phyloP scores from a whole-genome alignment of 2,113 vertebrate species.

The Phycodurus eques region DNA sequence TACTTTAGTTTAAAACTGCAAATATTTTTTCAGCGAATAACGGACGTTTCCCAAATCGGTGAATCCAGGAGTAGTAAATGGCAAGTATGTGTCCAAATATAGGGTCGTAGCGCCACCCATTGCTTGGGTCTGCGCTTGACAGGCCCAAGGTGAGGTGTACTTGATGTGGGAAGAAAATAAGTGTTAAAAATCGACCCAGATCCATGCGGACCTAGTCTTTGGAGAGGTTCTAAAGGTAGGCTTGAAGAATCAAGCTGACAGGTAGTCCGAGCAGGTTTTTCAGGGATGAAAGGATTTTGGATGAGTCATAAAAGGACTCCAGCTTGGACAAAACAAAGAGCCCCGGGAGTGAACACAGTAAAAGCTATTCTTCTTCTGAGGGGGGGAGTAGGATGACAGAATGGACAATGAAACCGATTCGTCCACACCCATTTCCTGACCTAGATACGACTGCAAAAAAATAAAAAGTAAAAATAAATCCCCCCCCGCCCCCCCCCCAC shows the following conservation, averaged over 20 bases:
- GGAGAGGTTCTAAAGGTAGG: background rate
- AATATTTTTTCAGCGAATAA: no score
- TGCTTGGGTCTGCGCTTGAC: background rate
- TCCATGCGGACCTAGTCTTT: background rate
- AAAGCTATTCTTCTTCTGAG: conserved; percentile 44
- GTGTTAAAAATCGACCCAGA: background rate
- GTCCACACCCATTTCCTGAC: conserved; percentile 67
- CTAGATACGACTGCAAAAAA: conserved; percentile 55
- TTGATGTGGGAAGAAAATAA: background rate
- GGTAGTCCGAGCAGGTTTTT: conserved; percentile 29
- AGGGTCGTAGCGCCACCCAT: background rate
- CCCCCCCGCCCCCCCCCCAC: background rate
- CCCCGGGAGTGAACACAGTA: conserved; percentile 28
- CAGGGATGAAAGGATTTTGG: conserved; percentile 31
- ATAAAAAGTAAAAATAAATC: background rate
- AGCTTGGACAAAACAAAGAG: conserved; percentile 51
- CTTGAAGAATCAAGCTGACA: conserved; percentile 28
- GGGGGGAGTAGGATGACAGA: conserved; percentile 49
- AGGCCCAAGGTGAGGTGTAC: background rate
- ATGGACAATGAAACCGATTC: conserved; percentile 56
- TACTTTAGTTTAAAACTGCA: no score
- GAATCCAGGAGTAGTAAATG: no score
- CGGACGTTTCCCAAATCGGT: no score
- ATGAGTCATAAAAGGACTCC: conserved; percentile 44
- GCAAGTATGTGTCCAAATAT: background rate